Conservation (phyloP, 2,888 invertebrate genomes). For the Drosophila barbarae region DNA sequence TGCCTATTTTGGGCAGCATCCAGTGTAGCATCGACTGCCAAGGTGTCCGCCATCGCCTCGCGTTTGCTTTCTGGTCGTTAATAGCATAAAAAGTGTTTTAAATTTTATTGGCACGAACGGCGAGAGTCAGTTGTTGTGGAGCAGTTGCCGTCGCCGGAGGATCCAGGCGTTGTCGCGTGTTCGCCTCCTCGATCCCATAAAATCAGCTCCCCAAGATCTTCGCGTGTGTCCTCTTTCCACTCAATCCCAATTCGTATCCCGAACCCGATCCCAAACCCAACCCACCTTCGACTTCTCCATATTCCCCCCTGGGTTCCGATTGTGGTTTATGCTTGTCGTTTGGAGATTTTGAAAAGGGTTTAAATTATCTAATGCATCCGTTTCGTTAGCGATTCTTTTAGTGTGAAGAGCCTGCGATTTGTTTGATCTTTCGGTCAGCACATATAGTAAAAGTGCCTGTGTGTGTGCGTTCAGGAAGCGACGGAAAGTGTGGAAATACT, state of each 20-base stretch:
- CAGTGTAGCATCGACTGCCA: constrained; percentile 47
- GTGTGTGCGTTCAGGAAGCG: constrained; percentile 26
- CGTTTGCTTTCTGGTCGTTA: constrained; percentile 65
- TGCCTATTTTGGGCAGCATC: constrained; percentile 36
- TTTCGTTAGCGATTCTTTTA: constrained; percentile 65
- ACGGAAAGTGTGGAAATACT: constrained; percentile 56
- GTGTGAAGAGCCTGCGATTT: constrained; percentile 51
- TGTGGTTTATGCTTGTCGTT: constrained; percentile 54
- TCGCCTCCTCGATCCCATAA: constrained; percentile 57
- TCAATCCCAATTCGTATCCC: constrained; percentile 1
- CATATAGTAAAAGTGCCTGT: constrained; percentile 30
- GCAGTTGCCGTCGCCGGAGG: constrained; percentile 59
- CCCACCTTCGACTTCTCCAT: constrained; percentile 2
- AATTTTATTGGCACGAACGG: constrained; percentile 72
- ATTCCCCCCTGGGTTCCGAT: not conserved
- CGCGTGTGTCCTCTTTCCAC: constrained; percentile 44
- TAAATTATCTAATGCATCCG: constrained; percentile 67
- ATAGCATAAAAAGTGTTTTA: constrained; percentile 73
- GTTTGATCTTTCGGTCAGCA: constrained; percentile 61
- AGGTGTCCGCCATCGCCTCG: constrained; percentile 48
- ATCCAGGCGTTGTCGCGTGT: constrained; percentile 64
- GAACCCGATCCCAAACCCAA: not conserved
- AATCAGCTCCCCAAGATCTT: constrained; percentile 62
- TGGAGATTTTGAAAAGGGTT: constrained; percentile 53
- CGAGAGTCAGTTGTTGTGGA: constrained; percentile 56